A percentile compares a stretch with the other conserved stretches of the same genome.
These are phyloP conservation scores for Barypeithes pellucidus DNA, from an alignment of 2,888 invertebrate genomes.

Conservation along the genomic window DNA sequence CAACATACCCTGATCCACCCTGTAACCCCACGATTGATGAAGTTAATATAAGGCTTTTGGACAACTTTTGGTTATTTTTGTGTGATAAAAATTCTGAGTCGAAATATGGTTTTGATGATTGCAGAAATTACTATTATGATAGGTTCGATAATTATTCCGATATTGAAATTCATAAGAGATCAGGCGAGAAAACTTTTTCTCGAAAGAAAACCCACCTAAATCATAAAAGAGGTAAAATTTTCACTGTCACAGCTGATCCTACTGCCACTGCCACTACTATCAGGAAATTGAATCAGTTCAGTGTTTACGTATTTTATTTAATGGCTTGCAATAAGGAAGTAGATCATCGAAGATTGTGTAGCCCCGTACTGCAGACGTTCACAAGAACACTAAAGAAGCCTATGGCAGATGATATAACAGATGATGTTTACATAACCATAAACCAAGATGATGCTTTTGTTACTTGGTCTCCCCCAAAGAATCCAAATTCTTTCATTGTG, in stretches of 20 bases:
- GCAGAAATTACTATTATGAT: conserved; percentile 54
- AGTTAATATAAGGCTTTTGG: conserved; percentile 32
- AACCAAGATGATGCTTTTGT: conserved; percentile 60
- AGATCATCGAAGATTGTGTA: conserved; percentile 71
- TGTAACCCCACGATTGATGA: conserved; percentile 27
- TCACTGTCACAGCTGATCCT: conserved; percentile 14
- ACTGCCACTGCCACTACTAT: conserved; percentile 58
- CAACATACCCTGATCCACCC: conserved; percentile 15
- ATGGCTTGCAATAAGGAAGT: conserved; percentile 76
- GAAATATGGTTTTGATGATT: conserved; percentile 55
- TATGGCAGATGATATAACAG: conserved; percentile 69
- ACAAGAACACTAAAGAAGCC: conserved; percentile 71
- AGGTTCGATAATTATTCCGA: conserved; percentile 5
- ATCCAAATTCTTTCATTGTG: conserved; percentile 79
- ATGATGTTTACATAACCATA: conserved; percentile 61
- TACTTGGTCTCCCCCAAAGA: conserved; percentile 76
- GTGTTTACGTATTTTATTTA: conserved; percentile 75
- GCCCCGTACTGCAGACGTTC: conserved; percentile 69
- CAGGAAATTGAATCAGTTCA: conserved; percentile 73
- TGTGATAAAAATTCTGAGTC: conserved; percentile 56
- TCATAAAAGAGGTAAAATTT: neutral
- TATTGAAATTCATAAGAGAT: conserved; percentile 28
- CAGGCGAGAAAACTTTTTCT: conserved; percentile 1
- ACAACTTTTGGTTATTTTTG: conserved; percentile 45
- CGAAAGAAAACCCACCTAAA: conserved; percentile 25